A percentile compares a stretch with the other conserved stretches of the same genome.
phyloP scores from a whole-genome alignment of 2,113 vertebrate genomes.

The Phyllostomus discolor region DNA sequence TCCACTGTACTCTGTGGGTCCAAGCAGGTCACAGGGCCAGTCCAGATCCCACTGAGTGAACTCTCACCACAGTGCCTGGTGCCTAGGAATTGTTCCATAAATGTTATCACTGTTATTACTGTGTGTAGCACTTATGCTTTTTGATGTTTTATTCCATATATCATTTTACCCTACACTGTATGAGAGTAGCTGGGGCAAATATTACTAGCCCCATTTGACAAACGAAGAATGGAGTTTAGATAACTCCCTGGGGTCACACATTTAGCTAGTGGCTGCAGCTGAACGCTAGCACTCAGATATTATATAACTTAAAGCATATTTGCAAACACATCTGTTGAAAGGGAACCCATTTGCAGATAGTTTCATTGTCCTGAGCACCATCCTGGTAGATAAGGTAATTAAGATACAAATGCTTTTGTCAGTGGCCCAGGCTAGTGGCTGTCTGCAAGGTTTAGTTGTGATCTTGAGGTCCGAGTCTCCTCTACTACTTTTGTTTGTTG shows the following conservation, averaged over 20 bases:
- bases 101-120: neutral
- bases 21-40: neutral
- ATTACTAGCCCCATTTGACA: neutral
- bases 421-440: neutral
- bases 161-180: neutral
- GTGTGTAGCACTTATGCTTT: neutral
- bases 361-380: neutral
- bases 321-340: neutral
- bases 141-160: neutral
- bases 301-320: neutral
- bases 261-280: neutral
- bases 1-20: neutral
- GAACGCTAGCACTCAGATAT: neutral
- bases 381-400: neutral
- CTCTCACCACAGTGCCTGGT: neutral
- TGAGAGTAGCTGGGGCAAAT: neutral
- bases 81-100: neutral
- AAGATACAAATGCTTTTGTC: neutral
- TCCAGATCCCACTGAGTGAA: neutral
- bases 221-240: neutral
- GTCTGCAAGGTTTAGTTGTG: neutral
- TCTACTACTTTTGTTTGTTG: neutral
- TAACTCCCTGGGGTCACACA: neutral
- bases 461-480: neutral
- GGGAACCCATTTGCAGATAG: neutral